phyloP scores from a whole-genome alignment of 2,113 vertebrate species.

The Petromus typicus region DNA sequence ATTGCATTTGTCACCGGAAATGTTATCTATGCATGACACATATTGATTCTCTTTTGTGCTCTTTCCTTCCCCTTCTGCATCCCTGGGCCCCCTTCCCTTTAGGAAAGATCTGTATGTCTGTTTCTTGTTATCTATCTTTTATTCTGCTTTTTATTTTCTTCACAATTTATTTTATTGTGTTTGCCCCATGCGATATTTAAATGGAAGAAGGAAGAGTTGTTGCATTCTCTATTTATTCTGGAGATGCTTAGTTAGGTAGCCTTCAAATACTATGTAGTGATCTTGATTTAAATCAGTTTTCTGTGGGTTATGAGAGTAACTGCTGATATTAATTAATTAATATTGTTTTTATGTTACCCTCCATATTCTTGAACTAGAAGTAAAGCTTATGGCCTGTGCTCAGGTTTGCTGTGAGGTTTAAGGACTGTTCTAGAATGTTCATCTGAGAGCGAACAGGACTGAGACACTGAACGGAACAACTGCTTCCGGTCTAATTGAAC shows the following conservation, averaged over 20 bases:
- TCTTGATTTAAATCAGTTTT: background rate
- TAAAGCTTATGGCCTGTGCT: background rate
- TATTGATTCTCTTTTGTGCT: too few relatives aligned
- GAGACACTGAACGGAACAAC: background rate
- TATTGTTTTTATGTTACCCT: background rate
- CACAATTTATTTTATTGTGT: background rate
- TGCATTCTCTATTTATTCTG: background rate
- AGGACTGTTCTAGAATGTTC: background rate
- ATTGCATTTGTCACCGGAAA: background rate
- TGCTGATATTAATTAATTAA: background rate
- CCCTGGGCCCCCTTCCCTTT: background rate
- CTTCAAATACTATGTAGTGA: background rate
- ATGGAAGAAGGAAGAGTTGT: background rate
- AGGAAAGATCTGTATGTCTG: background rate
- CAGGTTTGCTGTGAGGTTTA: background rate
- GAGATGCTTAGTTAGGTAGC: background rate
- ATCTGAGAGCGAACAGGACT: background rate
- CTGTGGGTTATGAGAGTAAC: background rate
- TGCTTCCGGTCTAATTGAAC: background rate
- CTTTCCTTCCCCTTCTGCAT: too few relatives aligned
- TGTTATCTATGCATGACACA: background rate
- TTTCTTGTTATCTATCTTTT: background rate
- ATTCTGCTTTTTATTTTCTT: background rate
- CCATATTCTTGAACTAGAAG: conserved; percentile 1
- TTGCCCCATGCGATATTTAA: background rate